Conservation (phyloP, 2,113 vertebrate species). For the Rhinoderma darwinii region DNA sequence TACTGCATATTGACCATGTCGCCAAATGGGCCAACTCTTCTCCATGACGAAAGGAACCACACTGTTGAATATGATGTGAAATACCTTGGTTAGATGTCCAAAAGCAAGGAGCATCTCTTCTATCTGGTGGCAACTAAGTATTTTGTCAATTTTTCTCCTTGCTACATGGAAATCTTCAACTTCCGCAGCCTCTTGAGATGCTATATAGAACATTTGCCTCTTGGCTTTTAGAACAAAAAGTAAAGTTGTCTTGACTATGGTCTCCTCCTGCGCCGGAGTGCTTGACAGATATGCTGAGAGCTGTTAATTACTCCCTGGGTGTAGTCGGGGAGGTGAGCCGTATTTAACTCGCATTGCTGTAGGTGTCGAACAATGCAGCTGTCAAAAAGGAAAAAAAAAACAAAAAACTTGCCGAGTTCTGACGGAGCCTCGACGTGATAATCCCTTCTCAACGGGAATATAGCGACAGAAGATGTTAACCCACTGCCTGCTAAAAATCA, state of each 20-base stretch:
- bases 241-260: constrained; percentile 10
- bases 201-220: not conserved
- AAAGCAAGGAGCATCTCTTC: not conserved
- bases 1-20: no score
- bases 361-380: constrained; percentile 43
- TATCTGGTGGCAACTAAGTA: not conserved
- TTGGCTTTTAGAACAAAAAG: constrained; percentile 23
- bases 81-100: no score
- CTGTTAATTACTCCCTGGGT: constrained; percentile 53
- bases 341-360: constrained; percentile 29
- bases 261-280: not conserved
- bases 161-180: not conserved
- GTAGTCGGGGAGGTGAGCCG: constrained; percentile 27
- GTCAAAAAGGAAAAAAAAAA: constrained; percentile 39
- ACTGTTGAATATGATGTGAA: no score
- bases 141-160: not conserved
- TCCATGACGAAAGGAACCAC: no score
- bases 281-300: constrained; percentile 51
- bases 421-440: constrained; percentile 25
- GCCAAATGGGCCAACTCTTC: no score
- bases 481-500: not conserved
- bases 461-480: constrained; percentile 17
- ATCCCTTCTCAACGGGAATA: not conserved
- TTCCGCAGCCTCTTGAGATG: not conserved
- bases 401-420: constrained; percentile 26